phyloP scores from a whole-genome alignment of 2,888 invertebrate genomes.

The Mythimna ferrago region DNA sequence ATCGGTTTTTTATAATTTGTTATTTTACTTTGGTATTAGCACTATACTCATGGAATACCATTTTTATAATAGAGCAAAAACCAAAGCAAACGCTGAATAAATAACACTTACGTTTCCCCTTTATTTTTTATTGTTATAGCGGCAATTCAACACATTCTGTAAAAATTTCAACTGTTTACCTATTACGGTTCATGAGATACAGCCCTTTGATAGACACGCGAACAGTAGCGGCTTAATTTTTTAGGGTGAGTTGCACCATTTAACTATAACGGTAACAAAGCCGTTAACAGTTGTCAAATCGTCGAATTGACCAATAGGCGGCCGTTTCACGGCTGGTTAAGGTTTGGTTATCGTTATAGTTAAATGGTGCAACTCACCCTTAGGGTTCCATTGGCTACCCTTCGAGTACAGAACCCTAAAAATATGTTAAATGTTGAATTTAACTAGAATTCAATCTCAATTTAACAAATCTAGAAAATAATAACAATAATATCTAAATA shows the following conservation, averaged over 20 bases:
- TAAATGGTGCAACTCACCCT: too few relatives aligned
- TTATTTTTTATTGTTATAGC: background rate
- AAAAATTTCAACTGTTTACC: background rate
- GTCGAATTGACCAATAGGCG: too few relatives aligned
- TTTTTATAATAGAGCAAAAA: background rate
- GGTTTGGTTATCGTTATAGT: too few relatives aligned
- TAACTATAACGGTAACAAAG: too few relatives aligned
- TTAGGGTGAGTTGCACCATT: background rate
- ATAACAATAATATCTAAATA: conserved; percentile 28
- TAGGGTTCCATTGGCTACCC: background rate
- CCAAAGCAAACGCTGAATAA: background rate
- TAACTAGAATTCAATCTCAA: conserved; percentile 1
- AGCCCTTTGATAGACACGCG: background rate
- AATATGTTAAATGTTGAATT: background rate
- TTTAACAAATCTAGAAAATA: conserved; percentile 11
- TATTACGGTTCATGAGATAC: background rate
- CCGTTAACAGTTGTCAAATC: too few relatives aligned
- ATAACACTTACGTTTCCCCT: too few relatives aligned
- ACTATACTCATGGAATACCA: too few relatives aligned
- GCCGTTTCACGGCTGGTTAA: too few relatives aligned
- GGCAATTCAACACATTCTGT: background rate
- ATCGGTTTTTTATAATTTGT: background rate
- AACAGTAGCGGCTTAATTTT: background rate
- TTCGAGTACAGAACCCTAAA: background rate
- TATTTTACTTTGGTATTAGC: background rate